Base-by-base conservation (phyloP, 1,140 invertebrate genomes). In the Diorhabda elongata region DNA sequence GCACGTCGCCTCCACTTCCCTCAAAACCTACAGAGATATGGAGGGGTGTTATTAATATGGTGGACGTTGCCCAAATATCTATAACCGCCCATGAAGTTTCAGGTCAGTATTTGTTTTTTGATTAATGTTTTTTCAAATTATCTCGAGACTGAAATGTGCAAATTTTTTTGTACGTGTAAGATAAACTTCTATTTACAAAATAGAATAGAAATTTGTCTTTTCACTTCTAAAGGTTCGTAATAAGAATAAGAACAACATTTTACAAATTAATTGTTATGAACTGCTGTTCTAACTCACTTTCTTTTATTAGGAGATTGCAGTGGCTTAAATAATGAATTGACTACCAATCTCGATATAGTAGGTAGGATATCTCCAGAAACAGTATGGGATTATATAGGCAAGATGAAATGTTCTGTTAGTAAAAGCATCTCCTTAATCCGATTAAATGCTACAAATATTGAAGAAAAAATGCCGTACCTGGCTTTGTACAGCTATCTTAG, bases 351-450 rank as follows among this genome's bases (percentile, higher is more conserved):
- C 26, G 91, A 95, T 74, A 91, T 98, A 44, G 94, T 97, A 66
- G 96, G 96, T 6, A 86, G 96, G 73, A 97, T 98, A 73, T 88
- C 88, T 66, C 94, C 93, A 3, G 89, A 92, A 4, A 95, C 92
- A 56, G 95, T 98, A 6, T 97, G 93, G 92, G 94, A 97, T 67
- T 98, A 98, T 77, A 89, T 98, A 44, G 87, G 86, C 3, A 96
- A 97, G 82, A 93, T 96, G 83, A 93, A 93, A 75, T 92, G 93
- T 77, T 89, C 90, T 62, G 90, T 90, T 41, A 91, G 89, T 45
- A 96, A 95, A 83, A 93, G 97, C 75, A 92, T 98, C 26, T 84
- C 95, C 9, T 87, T 98, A 7, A 83, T 98, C 11, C 84, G 91
- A 67, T 85, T 98, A 60, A 88, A 90, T 61, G 90, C 94, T 0